Evolutionary conservation across 2,888 invertebrate genomes (phyloP).

Genomic region (Xestoiulus laeticollis): DNA sequence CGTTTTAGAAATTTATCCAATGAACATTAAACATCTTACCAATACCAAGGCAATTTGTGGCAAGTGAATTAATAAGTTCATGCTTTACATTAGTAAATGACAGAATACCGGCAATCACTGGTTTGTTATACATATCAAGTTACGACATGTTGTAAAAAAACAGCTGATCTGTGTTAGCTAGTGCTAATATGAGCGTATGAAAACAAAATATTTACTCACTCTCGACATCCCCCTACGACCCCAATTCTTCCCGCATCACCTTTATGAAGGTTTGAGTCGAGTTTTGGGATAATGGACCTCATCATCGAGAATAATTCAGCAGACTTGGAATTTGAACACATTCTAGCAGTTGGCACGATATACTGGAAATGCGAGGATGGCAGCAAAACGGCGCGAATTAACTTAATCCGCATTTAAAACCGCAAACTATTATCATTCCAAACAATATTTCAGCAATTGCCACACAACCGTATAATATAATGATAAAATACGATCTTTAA

Average conservation of each 20-base stretch:
- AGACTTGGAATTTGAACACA: background rate
- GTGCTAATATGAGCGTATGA: too few relatives aligned
- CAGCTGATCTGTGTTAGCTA: too few relatives aligned
- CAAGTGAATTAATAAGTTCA: too few relatives aligned
- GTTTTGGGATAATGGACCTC: background rate
- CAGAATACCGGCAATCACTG: too few relatives aligned
- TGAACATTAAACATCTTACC: too few relatives aligned
- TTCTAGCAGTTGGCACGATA: background rate
- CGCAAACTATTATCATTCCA: background rate
- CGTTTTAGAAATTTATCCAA: too few relatives aligned
- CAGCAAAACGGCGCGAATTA: background rate
- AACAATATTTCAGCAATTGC: background rate
- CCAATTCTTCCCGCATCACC: conserved; percentile 42
- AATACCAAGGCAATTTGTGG: too few relatives aligned
- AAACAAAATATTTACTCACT: background rate
- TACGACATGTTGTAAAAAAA: too few relatives aligned
- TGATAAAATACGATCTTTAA: background rate
- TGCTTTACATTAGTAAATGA: too few relatives aligned
- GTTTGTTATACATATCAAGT: too few relatives aligned
- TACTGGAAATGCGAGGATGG: background rate
- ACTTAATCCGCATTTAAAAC: background rate
- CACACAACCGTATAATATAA: background rate
- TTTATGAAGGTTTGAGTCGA: background rate
- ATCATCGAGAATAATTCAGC: background rate
- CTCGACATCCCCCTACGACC: background rate